phyloP scores from a whole-genome alignment of 1,140 invertebrate genomes.

The Drosophila prosaltans region DNA sequence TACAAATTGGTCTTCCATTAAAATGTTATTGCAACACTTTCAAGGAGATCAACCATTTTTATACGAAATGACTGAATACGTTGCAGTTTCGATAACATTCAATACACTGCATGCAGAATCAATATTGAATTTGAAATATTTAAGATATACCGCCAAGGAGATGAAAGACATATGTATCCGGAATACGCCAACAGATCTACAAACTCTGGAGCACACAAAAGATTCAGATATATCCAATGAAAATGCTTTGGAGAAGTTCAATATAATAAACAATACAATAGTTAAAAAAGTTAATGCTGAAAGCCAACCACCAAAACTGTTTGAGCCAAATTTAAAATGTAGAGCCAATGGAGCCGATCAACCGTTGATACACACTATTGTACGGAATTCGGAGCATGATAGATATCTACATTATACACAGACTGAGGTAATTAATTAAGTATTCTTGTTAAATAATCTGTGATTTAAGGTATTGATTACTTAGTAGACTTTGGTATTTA shows the following conservation, averaged over 20 bases:
- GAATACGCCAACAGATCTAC: neutral
- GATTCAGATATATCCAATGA: neutral
- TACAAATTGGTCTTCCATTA: constrained; percentile 3
- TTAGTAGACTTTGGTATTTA: neutral
- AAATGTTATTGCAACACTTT: neutral
- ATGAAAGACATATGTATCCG: neutral
- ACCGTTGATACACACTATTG: neutral
- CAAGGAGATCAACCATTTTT: neutral
- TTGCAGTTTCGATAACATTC: neutral
- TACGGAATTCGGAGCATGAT: neutral
- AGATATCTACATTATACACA: neutral
- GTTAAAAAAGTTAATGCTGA: neutral
- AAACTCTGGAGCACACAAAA: neutral
- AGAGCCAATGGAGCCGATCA: neutral
- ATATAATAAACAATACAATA: neutral
- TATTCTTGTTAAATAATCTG: neutral
- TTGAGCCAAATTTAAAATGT: constrained; percentile 1
- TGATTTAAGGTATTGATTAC: neutral
- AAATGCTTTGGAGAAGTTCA: neutral
- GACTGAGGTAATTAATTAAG: constrained; percentile 3
- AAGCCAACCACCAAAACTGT: neutral
- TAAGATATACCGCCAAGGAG: neutral
- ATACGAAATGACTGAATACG: constrained; percentile 4
- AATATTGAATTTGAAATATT: neutral
- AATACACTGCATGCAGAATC: neutral